Conservation (phyloP, 2,888 invertebrate genomes). For the Aphodius sticticus region DNA sequence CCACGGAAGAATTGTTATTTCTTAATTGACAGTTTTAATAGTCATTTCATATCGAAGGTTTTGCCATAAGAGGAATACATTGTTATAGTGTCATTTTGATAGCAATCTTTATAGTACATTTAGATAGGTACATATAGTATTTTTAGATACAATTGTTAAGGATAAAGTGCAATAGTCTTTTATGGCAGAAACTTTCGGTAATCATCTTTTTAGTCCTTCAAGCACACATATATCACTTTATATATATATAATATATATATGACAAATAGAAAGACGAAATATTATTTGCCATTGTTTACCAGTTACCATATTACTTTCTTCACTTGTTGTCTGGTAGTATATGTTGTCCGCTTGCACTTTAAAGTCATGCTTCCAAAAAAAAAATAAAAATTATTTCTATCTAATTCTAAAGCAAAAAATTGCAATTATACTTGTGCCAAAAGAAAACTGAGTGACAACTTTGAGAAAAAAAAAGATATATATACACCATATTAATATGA, state of each 20-base stretch:
- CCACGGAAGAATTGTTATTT: not conserved
- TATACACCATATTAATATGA: constrained; percentile 18
- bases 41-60: not conserved
- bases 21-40: not conserved
- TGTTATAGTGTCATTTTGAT: not conserved
- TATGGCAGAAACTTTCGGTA: not conserved
- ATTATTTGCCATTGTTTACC: constrained; percentile 17
- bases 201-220: not conserved
- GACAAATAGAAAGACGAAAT: constrained; percentile 4
- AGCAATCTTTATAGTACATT: not conserved
- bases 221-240: not conserved
- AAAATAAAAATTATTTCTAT: not conserved
- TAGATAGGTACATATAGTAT: not conserved
- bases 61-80: not conserved
- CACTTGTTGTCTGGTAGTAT: constrained; percentile 15
- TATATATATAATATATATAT: not conserved
- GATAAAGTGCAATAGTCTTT: constrained; percentile 4
- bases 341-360: constrained; percentile 11
- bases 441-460: constrained; percentile 7
- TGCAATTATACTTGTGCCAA: constrained; percentile 17
- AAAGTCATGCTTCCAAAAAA: constrained; percentile 15
- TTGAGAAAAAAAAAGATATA: constrained; percentile 12
- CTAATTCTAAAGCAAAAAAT: constrained; percentile 5
- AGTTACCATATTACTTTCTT: constrained; percentile 15
- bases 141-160: constrained; percentile 4